Conservation (phyloP, 2,113 vertebrate genomes). For the Dromiciops gliroides region DNA sequence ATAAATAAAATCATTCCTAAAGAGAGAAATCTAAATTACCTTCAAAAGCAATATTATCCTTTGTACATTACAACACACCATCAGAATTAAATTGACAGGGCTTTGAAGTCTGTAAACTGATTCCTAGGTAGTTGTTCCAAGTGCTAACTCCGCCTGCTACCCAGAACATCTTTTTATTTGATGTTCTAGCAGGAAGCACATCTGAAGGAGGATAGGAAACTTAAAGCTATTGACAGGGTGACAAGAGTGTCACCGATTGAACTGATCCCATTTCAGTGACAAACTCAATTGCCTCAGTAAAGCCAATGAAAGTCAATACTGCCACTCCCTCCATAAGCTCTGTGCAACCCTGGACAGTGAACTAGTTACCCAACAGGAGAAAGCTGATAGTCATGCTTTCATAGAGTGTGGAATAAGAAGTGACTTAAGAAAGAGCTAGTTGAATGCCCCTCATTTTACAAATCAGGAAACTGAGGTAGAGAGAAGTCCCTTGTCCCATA, state of each 20-base stretch:
- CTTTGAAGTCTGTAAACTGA: conserved; percentile 83
- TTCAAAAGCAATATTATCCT: conserved; percentile 64
- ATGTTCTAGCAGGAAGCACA: conserved; percentile 80
- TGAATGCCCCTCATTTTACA: background rate
- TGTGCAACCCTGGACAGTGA: background rate
- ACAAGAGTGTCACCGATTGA: conserved; percentile 90
- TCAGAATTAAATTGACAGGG: conserved; percentile 77
- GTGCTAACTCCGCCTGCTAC: conserved; percentile 69
- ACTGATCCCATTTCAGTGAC: conserved; percentile 91
- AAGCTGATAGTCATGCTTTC: background rate
- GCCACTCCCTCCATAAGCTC: conserved; percentile 44
- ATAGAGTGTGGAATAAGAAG: background rate
- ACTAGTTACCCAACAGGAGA: background rate
- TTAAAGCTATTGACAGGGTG: conserved; percentile 84
- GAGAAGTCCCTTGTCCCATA: background rate
- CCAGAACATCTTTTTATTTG: conserved; percentile 83
- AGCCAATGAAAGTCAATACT: conserved; percentile 94
- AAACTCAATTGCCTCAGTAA: conserved; percentile 92
- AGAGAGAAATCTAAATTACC: conserved; percentile 74
- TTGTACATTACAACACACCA: conserved; percentile 34
- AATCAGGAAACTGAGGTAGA: background rate
- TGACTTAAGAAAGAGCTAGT: background rate
- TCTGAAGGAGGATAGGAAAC: conserved; percentile 87
- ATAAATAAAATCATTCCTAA: conserved; percentile 32
- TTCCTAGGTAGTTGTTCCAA: conserved; percentile 78